A percentile compares a stretch with the other conserved stretches of the same genome.
Conservation (phyloP, 2,113 vertebrate genomes). For the Patagioenas fasciata region DNA sequence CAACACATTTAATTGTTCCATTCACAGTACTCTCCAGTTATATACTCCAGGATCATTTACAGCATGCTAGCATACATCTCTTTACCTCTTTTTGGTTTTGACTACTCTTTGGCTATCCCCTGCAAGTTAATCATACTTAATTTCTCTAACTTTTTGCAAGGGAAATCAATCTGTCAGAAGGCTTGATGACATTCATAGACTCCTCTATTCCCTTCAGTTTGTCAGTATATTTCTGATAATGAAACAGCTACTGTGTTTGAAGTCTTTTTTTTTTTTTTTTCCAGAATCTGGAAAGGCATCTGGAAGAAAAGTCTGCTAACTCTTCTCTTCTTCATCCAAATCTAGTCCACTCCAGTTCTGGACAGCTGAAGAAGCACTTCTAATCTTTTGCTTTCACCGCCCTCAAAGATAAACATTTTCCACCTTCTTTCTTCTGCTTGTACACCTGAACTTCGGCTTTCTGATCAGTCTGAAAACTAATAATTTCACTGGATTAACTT, state of each 20-base stretch:
- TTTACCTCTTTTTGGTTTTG: neutral
- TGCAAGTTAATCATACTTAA: neutral
- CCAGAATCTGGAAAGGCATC: neutral
- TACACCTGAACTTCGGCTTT: neutral
- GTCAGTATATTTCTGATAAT: neutral
- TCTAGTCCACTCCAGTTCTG: neutral
- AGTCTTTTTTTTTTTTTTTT: neutral
- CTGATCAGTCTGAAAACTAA: neutral
- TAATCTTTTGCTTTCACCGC: neutral
- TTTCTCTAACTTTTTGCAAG: neutral
- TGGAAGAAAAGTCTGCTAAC: neutral
- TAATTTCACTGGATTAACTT: neutral
- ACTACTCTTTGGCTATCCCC: neutral
- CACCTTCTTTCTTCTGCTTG: neutral
- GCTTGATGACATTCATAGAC: accelerated
- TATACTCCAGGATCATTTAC: neutral
- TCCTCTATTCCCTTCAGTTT: neutral
- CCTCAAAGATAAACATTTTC: neutral
- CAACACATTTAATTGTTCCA: neutral
- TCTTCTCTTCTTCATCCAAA: neutral
- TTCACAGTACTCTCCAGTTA: neutral
- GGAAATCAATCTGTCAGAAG: neutral
- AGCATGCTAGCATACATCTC: neutral
- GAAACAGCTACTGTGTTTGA: neutral
- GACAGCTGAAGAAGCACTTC: neutral